phyloP scores from a whole-genome alignment of 2,113 vertebrate genomes.

The Rhinolophus sinicus region DNA sequence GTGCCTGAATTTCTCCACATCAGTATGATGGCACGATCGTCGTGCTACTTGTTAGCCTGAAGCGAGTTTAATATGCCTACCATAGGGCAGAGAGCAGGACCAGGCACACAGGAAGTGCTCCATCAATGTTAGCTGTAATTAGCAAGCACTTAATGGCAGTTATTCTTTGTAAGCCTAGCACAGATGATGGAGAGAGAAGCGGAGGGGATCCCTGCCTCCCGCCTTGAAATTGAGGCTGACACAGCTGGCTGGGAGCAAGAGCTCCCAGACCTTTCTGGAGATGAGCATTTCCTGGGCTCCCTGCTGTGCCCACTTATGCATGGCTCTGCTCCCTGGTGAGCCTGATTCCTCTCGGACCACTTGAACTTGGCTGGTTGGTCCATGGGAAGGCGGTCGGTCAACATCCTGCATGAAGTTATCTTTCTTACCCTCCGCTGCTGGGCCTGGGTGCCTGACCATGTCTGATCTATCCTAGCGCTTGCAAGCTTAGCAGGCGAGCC shows the following conservation, averaged over 20 bases:
- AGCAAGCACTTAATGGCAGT: neutral
- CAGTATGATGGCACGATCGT: neutral
- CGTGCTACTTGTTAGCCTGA: neutral
- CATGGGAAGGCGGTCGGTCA: neutral
- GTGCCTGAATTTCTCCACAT: neutral
- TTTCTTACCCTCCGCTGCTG: neutral
- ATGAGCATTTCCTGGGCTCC: neutral
- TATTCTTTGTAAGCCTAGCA: neutral
- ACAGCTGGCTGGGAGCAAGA: neutral
- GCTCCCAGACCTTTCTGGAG: neutral
- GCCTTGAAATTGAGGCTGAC: neutral
- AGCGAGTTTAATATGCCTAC: neutral
- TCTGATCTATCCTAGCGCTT: fast-evolving
- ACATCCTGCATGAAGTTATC: neutral
- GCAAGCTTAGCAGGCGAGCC: neutral
- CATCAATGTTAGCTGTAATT: neutral
- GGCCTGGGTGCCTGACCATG: fast-evolving
- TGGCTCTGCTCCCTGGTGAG: neutral
- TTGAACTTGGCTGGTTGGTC: neutral
- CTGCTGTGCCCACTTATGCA: neutral
- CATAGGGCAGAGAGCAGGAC: fast-evolving
- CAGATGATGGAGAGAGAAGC: neutral
- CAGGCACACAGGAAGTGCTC: neutral
- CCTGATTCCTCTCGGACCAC: neutral
- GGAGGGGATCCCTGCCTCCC: neutral